Evolutionary conservation across 2,888 invertebrate species (phyloP).

Genomic region (Linnaemya tessellans): DNA sequence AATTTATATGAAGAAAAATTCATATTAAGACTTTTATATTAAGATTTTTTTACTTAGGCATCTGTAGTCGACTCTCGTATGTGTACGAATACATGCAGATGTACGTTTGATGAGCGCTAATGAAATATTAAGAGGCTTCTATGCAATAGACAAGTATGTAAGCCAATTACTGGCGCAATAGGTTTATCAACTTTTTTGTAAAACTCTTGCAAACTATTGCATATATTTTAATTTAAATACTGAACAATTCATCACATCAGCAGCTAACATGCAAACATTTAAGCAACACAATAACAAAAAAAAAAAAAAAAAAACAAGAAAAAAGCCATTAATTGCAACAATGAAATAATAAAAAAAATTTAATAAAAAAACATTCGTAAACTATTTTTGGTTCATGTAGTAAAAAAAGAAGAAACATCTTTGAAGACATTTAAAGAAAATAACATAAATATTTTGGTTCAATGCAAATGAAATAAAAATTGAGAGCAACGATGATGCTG

Average conservation of each 20-base stretch:
- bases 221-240: constrained; percentile 38
- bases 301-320: neutral
- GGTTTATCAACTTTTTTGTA: neutral
- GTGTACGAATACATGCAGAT: too few relatives aligned
- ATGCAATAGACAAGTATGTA: neutral
- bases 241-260: constrained; percentile 42
- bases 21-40: too few relatives aligned
- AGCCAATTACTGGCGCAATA: neutral
- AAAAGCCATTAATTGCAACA: constrained; percentile 23
- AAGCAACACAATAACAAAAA: neutral
- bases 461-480: constrained; percentile 49
- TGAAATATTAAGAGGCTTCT: neutral
- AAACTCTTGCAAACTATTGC: neutral
- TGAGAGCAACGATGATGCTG: constrained; percentile 42
- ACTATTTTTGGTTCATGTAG: constrained; percentile 63
- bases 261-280: constrained; percentile 41
- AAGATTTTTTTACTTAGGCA: too few relatives aligned
- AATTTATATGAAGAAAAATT: too few relatives aligned
- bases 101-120: neutral
- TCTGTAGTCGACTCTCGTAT: too few relatives aligned
- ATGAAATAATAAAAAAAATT: constrained; percentile 10
- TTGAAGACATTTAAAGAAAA: constrained; percentile 45
- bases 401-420: constrained; percentile 18
- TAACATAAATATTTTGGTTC: constrained; percentile 39
- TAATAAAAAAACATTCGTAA: constrained; percentile 41